phyloP scores from a whole-genome alignment of 2,888 invertebrate genomes.

The Nemotelus pantherinus region DNA sequence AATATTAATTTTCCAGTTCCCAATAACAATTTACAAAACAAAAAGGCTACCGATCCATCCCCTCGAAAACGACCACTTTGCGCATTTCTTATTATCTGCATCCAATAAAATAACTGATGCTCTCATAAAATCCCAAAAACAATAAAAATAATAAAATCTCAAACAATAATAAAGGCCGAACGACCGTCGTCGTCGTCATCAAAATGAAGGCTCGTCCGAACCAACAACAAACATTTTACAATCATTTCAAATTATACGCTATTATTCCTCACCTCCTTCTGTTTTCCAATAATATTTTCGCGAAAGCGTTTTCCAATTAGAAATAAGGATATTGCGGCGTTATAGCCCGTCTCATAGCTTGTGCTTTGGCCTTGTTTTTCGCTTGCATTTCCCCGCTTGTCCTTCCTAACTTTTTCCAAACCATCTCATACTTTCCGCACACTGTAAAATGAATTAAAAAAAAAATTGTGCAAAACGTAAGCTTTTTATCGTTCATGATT shows the following conservation, averaged over 20 bases:
- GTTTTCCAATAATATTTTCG: neutral
- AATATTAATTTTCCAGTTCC: neutral
- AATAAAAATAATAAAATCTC: slow-evolving; percentile 23
- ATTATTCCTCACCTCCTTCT: neutral
- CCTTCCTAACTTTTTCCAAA: neutral
- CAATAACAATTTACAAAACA: neutral
- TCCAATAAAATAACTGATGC: neutral
- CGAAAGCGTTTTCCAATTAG: slow-evolving; percentile 23
- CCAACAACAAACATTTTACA: slow-evolving; percentile 1
- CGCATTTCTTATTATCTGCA: neutral
- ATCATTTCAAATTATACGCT: slow-evolving; percentile 15
- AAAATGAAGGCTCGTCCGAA: neutral
- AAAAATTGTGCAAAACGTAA: slow-evolving; percentile 24
- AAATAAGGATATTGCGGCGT: neutral
- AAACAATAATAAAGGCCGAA: neutral
- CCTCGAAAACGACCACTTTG: neutral
- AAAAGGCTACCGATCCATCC: neutral
- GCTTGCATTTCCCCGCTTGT: neutral
- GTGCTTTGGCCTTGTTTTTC: neutral
- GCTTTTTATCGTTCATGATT: slow-evolving; percentile 38
- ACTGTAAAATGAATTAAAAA: neutral
- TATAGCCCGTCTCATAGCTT: neutral
- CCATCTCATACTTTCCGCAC: neutral
- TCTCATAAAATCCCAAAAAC: neutral
- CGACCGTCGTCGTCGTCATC: neutral